phyloP scores from a whole-genome alignment of 2,797 vertebrate species.

The Kryptopterus vitreolus region DNA sequence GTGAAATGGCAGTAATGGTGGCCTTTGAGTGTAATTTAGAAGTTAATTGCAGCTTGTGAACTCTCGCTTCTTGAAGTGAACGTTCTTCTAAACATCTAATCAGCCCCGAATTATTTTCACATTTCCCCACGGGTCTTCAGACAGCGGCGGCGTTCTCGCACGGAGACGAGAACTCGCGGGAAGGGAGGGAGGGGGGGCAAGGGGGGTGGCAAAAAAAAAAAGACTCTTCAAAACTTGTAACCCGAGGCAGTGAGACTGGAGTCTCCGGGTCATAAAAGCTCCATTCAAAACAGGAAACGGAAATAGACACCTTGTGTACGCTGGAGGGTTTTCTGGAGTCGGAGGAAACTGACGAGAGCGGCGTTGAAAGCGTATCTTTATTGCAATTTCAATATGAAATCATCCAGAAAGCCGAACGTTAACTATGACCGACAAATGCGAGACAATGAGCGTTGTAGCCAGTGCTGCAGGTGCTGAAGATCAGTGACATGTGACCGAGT shows the following conservation, averaged over 20 bases:
- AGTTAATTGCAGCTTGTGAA: slow-evolving; percentile 33
- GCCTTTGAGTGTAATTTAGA: slow-evolving; percentile 7
- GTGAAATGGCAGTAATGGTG: neutral
- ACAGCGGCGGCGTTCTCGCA: neutral
- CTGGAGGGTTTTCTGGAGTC: slow-evolving; percentile 21
- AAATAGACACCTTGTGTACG: slow-evolving; percentile 37
- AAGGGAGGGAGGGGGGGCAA: neutral
- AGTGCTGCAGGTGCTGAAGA: too few relatives aligned
- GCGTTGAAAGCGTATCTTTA: slow-evolving; percentile 49
- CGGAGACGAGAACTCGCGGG: neutral
- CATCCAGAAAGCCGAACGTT: too few relatives aligned
- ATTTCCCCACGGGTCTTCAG: slow-evolving; percentile 6
- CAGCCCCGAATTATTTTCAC: slow-evolving; percentile 21
- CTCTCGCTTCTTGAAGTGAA: slow-evolving; percentile 4
- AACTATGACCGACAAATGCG: too few relatives aligned
- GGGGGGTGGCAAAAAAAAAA: neutral
- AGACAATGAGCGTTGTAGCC: too few relatives aligned
- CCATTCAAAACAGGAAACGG: neutral
- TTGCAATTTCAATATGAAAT: slow-evolving; percentile 20
- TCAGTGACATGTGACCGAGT: too few relatives aligned
- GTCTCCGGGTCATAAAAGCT: too few relatives aligned
- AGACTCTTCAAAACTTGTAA: neutral
- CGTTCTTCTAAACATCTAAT: slow-evolving; percentile 34
- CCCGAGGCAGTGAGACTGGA: slow-evolving; percentile 18
- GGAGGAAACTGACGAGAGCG: slow-evolving; percentile 52